Percentiles rank a stretch among this genome's conserved stretches.
These are phyloP conservation scores for Nomada lathburiana DNA, from an alignment of 2,888 invertebrate genomes.

Conservation along the genomic window DNA sequence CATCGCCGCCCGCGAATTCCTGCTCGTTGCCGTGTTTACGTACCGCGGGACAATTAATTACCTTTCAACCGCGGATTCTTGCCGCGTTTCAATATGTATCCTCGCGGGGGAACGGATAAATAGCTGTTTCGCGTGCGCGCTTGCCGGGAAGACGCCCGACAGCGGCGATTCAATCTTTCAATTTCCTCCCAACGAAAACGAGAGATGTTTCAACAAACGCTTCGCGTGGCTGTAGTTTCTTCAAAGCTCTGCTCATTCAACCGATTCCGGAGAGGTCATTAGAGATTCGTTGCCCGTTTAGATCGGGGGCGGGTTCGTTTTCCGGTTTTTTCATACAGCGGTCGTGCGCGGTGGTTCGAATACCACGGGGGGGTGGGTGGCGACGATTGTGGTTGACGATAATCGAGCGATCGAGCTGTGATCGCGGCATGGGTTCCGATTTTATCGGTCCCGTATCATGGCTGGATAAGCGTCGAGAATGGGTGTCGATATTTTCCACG, in stretches of 20 bases:
- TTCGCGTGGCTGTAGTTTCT: not conserved
- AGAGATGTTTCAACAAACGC: not conserved
- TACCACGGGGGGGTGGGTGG: not conserved
- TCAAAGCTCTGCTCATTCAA: not conserved
- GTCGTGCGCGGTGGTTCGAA: constrained; percentile 10
- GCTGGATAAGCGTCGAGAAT: constrained; percentile 58
- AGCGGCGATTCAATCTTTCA: not conserved
- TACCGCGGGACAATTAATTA: constrained; percentile 46
- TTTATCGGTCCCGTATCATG: constrained; percentile 67
- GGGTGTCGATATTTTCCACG: constrained; percentile 54
- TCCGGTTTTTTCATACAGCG: constrained; percentile 17
- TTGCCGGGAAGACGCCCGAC: not conserved
- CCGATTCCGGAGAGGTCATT: not conserved
- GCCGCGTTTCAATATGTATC: constrained; percentile 1
- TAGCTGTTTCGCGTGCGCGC: not conserved
- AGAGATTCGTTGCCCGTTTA: not conserved
- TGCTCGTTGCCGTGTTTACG: constrained; percentile 1
- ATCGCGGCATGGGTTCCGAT: constrained; percentile 61
- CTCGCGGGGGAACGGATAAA: not conserved
- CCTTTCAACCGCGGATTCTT: constrained; percentile 27
- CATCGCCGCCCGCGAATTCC: constrained; percentile 1
- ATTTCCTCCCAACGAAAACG: not conserved
- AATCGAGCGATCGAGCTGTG: constrained; percentile 50
- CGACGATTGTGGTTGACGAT: constrained; percentile 68
- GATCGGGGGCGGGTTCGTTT: not conserved